Evolutionary conservation across 2,113 vertebrate genomes (phyloP), one percentile per base, ranked within the genome.

Genomic region (Caretta caretta): DNA sequence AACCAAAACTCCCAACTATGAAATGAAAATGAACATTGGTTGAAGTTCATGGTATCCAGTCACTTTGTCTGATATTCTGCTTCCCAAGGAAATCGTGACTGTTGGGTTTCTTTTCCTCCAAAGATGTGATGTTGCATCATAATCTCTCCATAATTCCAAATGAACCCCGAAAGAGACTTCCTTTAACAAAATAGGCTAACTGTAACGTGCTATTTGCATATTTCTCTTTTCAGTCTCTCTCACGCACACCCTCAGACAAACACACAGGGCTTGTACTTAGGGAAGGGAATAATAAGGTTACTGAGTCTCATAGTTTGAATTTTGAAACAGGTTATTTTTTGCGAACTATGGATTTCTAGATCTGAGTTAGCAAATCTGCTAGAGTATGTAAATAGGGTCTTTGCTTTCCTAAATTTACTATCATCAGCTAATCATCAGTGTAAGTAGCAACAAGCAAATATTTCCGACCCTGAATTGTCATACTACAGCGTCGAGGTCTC

Each of bases 11-110:
- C 81, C 85, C 85, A 84, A 17, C 19, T 83, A 62, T 89, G 89
- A 96, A 96, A 95, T 93, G 92, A 90, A 96, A 96, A 94, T 62
- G 89, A 94, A 95, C 87, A 80, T 95, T 96, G 72, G 5, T 17
- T 42, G 10, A 25, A 22, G 17, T 42, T 76, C 89, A 87, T 91
- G 93, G 84, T 83, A 80, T 8, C 83, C 88, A 91, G 96, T 69
- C 96, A 97, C 96, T 97, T 96, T 97, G 96, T 97, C 83, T 8
- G 81, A 79, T 29, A 78, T 78, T 93, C 65, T 59, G 89, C 87
- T 95, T 96, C 89, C 85, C 90, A 69, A 93, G 87, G 83, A 95
- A 93, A 86, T 78, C 8, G 83, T 48, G 94, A 85, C 82, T 59
- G 79, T 89, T 92, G 85, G 87, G 90, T 78, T 62, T 86, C 6